Conservation (phyloP, 2,113 vertebrate species). For the Pedetes capensis region DNA sequence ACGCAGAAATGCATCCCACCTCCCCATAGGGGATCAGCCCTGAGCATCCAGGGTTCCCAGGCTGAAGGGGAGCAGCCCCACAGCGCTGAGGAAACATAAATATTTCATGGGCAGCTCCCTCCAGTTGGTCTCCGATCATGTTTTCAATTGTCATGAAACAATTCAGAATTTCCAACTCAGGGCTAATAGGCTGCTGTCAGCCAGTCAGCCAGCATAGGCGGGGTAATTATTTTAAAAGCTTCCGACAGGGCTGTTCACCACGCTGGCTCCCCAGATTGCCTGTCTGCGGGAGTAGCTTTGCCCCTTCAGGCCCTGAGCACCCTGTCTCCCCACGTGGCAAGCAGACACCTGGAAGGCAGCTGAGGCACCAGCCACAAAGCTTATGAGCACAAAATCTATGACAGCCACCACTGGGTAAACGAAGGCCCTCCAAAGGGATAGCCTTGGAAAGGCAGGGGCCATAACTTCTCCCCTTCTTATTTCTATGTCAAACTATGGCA, state of each 20-base stretch:
- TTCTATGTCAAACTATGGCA: not conserved
- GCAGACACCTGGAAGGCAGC: not conserved
- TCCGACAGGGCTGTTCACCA: not conserved
- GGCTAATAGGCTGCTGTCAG: conserved; percentile 66
- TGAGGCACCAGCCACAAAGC: not conserved
- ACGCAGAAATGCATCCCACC: conserved; percentile 47
- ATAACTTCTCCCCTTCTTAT: not conserved
- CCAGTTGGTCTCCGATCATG: conserved; percentile 42
- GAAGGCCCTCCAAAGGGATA: not conserved
- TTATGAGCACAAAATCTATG: not conserved
- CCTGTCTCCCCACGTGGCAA: not conserved
- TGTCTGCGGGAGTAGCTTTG: not conserved
- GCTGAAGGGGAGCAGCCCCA: not conserved
- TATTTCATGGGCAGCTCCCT: conserved; percentile 74
- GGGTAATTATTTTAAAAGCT: conserved; percentile 81
- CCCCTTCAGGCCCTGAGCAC: not conserved
- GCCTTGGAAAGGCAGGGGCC: not conserved
- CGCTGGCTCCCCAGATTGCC: not conserved
- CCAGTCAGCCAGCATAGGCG: conserved; percentile 49
- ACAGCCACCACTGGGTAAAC: not conserved
- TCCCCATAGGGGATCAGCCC: not conserved
- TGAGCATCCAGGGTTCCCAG: not conserved
- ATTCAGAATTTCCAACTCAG: conserved; percentile 73
- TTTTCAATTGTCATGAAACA: conserved; percentile 68
- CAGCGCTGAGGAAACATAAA: conserved; percentile 42